These are phyloP conservation scores for Ruditapes philippinarum DNA, from an alignment of 1,140 invertebrate genomes.

Conservation along the genomic window DNA sequence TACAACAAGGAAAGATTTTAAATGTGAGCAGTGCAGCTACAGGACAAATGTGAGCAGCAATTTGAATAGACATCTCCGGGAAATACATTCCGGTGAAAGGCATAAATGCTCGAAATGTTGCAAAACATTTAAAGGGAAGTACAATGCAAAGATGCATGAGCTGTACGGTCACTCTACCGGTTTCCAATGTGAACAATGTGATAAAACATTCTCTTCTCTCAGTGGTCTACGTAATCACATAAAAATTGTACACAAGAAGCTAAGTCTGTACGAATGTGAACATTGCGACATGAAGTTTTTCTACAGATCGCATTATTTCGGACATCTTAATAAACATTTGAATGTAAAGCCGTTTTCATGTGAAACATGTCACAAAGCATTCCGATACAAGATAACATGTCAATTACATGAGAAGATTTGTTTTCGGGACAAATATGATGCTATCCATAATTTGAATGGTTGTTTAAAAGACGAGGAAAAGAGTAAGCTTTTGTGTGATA, in stretches of 20 bases:
- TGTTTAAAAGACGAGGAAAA: background rate
- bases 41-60: constrained; percentile 2
- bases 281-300: constrained; percentile 11
- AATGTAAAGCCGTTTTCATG: constrained; percentile 18
- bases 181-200: background rate
- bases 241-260: background rate
- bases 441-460: constrained; percentile 13
- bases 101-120: constrained; percentile 15
- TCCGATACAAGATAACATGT: constrained; percentile 13
- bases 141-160: constrained; percentile 44
- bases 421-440: background rate
- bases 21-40: constrained; percentile 35
- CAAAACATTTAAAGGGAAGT: constrained; percentile 29
- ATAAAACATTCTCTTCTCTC: constrained; percentile 24
- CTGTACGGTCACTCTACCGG: background rate
- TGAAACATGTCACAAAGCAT: background rate
- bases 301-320: constrained; percentile 31
- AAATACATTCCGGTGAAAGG: constrained; percentile 7
- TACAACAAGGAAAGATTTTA: background rate
- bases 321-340: constrained; percentile 23
- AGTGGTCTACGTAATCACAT: constrained; percentile 23
- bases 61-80: constrained; percentile 2
- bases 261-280: background rate
- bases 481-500: constrained; percentile 11
- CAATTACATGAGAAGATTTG: constrained; percentile 31